Conservation (phyloP, 2,888 invertebrate species). For the Galeopsomyia nigrocyanea region DNA sequence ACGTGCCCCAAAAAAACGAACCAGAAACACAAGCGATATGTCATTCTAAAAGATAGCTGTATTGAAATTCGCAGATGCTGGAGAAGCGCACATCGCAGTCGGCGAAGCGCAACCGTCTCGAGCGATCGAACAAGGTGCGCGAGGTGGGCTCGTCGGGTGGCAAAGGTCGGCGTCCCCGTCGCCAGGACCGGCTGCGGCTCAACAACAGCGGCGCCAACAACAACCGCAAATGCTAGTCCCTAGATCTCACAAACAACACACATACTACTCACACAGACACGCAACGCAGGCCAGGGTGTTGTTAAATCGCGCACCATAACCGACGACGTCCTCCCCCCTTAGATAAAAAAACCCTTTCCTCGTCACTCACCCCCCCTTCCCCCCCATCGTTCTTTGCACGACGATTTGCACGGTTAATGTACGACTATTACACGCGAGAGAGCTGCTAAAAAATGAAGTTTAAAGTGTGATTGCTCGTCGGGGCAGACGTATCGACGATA, state of each 20-base stretch:
- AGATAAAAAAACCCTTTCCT: background rate
- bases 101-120: constrained; percentile 71
- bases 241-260: constrained; percentile 54
- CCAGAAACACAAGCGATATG: no score
- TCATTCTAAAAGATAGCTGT: background rate
- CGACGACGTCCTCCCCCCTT: no score
- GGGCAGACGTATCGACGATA: constrained; percentile 1
- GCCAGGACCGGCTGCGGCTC: constrained; percentile 72
- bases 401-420: constrained; percentile 49
- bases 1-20: no score
- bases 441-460: background rate
- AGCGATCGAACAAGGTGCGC: constrained; percentile 73
- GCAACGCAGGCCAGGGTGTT: constrained; percentile 55
- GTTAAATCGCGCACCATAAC: constrained; percentile 43
- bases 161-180: constrained; percentile 71
- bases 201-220: constrained; percentile 74
- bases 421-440: constrained; percentile 40
- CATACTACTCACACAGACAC: no score
- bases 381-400: constrained; percentile 44
- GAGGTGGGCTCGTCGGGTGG: constrained; percentile 68
- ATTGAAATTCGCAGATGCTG: constrained; percentile 62
- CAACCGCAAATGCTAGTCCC: constrained; percentile 74
- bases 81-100: constrained; percentile 69
- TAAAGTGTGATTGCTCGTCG: constrained; percentile 25
- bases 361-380: constrained; percentile 34